A percentile compares a stretch with the other conserved stretches of the same genome.
Conservation (phyloP, 2,888 invertebrate genomes). For the Monopis laevigella region DNA sequence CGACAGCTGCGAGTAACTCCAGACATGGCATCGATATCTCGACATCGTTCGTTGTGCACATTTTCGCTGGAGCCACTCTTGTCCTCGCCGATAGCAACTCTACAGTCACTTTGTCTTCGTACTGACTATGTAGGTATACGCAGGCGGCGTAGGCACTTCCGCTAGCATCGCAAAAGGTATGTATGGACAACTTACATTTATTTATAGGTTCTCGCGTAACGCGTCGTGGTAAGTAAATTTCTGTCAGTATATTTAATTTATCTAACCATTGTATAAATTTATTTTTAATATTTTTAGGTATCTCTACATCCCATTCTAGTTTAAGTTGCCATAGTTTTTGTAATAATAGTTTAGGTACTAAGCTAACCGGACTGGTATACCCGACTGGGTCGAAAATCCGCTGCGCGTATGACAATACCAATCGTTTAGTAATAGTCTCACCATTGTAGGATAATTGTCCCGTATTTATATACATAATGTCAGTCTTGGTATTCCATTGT, state of each 20-base stretch:
- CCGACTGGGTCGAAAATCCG: constrained; percentile 13
- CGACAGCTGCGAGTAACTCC: constrained; percentile 11
- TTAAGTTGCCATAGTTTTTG: constrained; percentile 5
- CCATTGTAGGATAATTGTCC: not conserved
- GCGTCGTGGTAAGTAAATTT: constrained; percentile 3
- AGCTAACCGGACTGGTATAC: constrained; percentile 3
- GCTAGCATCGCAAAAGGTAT: constrained; percentile 10
- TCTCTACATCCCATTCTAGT: constrained; percentile 4
- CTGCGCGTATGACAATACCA: constrained; percentile 9
- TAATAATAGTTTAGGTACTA: constrained; percentile 13
- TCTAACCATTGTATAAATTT: not conserved
- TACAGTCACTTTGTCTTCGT: not conserved
- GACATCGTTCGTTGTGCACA: not conserved
- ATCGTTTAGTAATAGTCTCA: constrained; percentile 8
- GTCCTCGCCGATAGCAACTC: constrained; percentile 6
- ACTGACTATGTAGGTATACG: constrained; percentile 4
- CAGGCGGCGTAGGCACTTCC: constrained; percentile 7
- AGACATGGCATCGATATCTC: constrained; percentile 9
- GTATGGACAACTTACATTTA: not conserved
- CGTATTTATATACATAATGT: not conserved
- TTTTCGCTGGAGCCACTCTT: constrained; percentile 7
- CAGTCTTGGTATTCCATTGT: constrained; percentile 5
- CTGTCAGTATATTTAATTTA: not conserved
- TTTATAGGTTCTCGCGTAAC: not conserved
- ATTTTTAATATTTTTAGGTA: not conserved